A percentile compares a stretch with the other conserved stretches of the same genome.
Conservation (phyloP, 2,113 vertebrate species). For the Dolichotis patagonum region DNA sequence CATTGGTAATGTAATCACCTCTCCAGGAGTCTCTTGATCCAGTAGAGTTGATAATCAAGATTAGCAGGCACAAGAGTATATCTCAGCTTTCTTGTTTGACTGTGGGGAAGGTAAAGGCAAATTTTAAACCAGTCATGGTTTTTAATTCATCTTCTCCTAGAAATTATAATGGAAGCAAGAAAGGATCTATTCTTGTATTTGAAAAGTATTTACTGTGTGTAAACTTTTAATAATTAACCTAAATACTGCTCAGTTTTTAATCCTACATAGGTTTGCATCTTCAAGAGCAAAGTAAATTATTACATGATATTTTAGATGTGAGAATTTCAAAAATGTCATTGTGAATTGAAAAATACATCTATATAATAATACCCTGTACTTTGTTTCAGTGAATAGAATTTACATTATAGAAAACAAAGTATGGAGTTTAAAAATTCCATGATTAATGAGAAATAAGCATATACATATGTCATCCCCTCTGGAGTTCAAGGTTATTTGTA, state of each 20-base stretch:
- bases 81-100: constrained; percentile 89
- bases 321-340: background rate
- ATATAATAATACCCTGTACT: background rate
- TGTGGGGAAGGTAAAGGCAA: constrained; percentile 87
- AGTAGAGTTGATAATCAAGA: background rate
- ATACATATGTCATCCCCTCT: background rate
- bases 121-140: background rate
- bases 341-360: background rate
- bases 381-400: constrained; percentile 23
- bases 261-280: background rate
- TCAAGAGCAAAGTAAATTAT: constrained; percentile 25
- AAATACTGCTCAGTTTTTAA: constrained; percentile 20
- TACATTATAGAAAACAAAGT: background rate
- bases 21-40: background rate
- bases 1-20: background rate
- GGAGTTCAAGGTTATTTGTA: background rate
- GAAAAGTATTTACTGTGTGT: background rate
- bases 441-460: constrained; percentile 21
- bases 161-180: constrained; percentile 1
- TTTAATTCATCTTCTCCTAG: background rate
- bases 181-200: background rate
- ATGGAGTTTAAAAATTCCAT: constrained; percentile 17
- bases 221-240: background rate
- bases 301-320: background rate
- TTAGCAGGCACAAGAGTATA: constrained; percentile 77